Base-by-base conservation (phyloP, 1,140 invertebrate genomes). In the Drosophila watanabei region DNA sequence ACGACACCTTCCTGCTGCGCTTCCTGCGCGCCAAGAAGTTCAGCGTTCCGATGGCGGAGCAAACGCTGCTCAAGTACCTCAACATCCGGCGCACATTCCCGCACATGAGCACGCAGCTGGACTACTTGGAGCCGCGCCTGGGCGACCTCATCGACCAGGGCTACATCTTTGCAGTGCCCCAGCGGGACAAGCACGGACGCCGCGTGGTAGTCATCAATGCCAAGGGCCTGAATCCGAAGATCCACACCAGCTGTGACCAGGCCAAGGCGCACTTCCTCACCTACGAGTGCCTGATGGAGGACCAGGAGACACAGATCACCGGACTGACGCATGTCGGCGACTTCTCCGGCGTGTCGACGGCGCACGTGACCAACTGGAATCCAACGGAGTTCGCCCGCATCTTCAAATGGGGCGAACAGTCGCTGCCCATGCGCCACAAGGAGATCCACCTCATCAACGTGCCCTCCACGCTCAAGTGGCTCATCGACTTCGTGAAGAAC, bases 1-100 rank as follows among this genome's bases (percentile, higher is more conserved):
- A 97, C 93, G 95, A 95, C 48, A 94, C 93, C 61, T 98, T 97
- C 92, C 94, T 97, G 64, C 93, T 97, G 41, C 94, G 97, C 43
- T 98, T 97, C 85, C 94, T 97, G 52, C 94, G 97, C 4, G 94
- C 95, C 46, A 96, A 97, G 88, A 97, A 97, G 92, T 97, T 96
- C 94, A 96, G 96, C 79, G 94, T 98, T 18, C 96, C 96, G 2
- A 95, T 97, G 94, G 96, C 97, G 0, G 95, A 97, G 85, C 95
- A 97, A 81, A 96, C 95, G 11, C 86, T 98, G 10, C 94, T 97
- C 11, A 97, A 97, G 83, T 98, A 97, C 92, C 94, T 98, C 56
- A 96, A 96, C 80, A 94, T 97, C 58, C 94, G 96, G 41, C 95
- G 95, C 81, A 95, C 94, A 28, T 96, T 96, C 79, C 94, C 94